Evolutionary conservation across 2,888 invertebrate genomes (phyloP), one percentile per base, ranked within the genome.

Genomic region (Mythimna pallens): DNA sequence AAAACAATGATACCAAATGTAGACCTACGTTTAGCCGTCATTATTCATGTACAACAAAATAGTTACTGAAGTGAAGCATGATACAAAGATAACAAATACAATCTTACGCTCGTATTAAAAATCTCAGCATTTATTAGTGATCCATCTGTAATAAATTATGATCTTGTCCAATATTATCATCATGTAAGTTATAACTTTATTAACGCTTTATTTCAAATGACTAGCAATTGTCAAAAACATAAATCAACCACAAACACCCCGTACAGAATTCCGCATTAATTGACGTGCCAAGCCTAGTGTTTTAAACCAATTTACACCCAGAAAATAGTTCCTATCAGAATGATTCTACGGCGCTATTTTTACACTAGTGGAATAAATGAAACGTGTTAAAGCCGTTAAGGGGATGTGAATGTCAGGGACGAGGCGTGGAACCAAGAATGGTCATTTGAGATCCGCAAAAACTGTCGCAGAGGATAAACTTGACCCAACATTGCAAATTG

Each of bases 401-500:
- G 65, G 58, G 57, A 58, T 34, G 34, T 57, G 43, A 84, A 83
- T 78, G 66, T 75, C 78, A 82, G 25, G 76, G 71, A 17, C 77
- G 36, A 25, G 57, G 34, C 57, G 7, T 59, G 65, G 30, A 58
- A 40, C 58, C 52, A 66, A 25, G n/a, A 65, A 63, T 68, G 47
- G 47, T 55, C 59, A 73, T 81, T 63, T 6, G 55, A 30, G 47
- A 52, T 57, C 59, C 71, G 52, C 47, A 50, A 55, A 22, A 50
- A 61, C 62, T 72, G 54, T 67, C 71, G 70, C 76, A 70, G 58
- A 78, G 71, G 73, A 82, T 73, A 83, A 84, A 83, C 82, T 87
- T 88, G 87, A 83, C 83, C 86, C 61, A 80, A 69, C 64, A 65
- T 62, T 65, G 70, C 77, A 79, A 81, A 79, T 83, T 65, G 76